Evolutionary conservation across 2,113 vertebrate genomes (phyloP).

Genomic region (Prunella fulvescens): DNA sequence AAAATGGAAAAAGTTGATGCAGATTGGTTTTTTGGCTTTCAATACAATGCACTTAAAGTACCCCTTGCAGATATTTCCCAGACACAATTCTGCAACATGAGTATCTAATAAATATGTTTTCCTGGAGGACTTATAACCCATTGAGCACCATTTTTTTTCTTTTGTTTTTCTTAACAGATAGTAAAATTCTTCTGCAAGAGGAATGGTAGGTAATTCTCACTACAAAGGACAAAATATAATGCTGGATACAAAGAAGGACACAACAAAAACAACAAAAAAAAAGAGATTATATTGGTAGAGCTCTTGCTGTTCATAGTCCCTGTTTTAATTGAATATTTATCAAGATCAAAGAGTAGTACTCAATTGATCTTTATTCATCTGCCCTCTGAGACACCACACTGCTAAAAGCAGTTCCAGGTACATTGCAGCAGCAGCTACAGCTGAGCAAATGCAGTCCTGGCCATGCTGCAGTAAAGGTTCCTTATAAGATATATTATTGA

Average conservation of each 20-base stretch:
- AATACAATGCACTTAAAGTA: not conserved
- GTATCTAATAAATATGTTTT: slow-evolving; percentile 11
- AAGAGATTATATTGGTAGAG: not conserved
- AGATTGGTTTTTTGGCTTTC: not conserved
- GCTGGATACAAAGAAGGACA: not conserved
- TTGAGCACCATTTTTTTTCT: not conserved
- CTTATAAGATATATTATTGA: not conserved
- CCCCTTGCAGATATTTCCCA: not conserved
- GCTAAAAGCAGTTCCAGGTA: not conserved
- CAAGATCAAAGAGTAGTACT: not conserved
- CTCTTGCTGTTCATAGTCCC: not conserved
- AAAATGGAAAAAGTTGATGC: not conserved
- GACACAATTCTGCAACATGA: not conserved
- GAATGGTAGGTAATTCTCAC: not conserved
- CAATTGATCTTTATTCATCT: not conserved
- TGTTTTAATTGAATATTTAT: not conserved
- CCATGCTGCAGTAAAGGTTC: not conserved
- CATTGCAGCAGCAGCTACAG: not conserved
- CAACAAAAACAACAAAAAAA: not conserved
- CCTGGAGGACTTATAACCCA: not conserved
- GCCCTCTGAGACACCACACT: not conserved
- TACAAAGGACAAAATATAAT: not conserved
- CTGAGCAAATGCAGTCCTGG: not conserved
- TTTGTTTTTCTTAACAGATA: not conserved
- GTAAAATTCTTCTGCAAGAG: not conserved